A percentile compares a stretch with the other conserved stretches of the same genome.
phyloP scores from a whole-genome alignment of 2,888 invertebrate species.

The Nomada goodeniana region DNA sequence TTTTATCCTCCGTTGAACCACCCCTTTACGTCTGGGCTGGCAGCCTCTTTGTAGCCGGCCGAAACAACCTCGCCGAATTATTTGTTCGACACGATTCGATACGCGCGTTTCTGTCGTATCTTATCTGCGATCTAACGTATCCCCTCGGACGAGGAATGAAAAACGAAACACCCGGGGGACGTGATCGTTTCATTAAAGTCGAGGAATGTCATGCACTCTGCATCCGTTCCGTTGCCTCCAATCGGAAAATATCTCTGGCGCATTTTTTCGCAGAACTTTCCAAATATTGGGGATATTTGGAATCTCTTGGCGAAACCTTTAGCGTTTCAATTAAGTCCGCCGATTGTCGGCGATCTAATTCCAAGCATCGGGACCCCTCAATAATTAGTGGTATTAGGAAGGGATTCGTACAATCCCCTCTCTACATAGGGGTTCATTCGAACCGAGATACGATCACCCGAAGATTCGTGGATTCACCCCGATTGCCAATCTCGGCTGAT shows the following conservation, averaged over 20 bases:
- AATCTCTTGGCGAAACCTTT: background rate
- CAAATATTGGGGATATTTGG: background rate
- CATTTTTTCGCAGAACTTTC: background rate
- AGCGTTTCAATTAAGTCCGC: background rate
- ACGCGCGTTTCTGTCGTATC: conserved; percentile 68
- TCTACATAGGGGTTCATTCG: background rate
- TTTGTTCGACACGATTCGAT: conserved; percentile 73
- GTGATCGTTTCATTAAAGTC: conserved; percentile 52
- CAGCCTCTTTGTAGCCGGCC: conserved; percentile 49
- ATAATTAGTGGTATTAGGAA: background rate
- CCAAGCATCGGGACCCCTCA: too few relatives aligned
- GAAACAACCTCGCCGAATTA: conserved; percentile 68
- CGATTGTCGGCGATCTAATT: background rate
- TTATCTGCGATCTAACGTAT: conserved; percentile 71
- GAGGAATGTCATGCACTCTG: conserved; percentile 1
- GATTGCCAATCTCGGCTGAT: background rate
- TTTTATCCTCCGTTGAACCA: conserved; percentile 5
- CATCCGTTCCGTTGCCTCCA: background rate
- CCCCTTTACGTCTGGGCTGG: conserved; percentile 10
- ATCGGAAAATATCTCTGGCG: background rate
- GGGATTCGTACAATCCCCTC: background rate
- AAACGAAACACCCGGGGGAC: conserved; percentile 26
- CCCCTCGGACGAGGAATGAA: conserved; percentile 52
- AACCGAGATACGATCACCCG: background rate
- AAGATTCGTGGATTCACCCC: background rate